Evolutionary conservation across 64 coral and sea anemone species (phyloP).

Genomic region (Dendronephthya gigantea): DNA sequence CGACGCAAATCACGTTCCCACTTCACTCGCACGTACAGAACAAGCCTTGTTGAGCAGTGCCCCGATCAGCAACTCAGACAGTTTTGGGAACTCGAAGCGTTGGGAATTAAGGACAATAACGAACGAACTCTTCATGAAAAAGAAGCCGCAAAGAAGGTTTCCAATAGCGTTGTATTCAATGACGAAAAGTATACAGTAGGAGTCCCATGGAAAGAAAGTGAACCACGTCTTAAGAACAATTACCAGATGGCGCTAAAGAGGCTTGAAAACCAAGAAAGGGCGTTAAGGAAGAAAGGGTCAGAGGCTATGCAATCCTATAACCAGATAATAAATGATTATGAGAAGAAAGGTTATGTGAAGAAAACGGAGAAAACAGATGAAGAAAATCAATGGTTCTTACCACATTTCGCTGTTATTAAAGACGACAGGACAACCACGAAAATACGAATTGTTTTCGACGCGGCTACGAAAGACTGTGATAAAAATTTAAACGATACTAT

Average conservation of each 20-base stretch:
- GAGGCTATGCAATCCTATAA: conserved; percentile 20
- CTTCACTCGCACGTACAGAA: conserved; percentile 30
- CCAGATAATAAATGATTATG: no score
- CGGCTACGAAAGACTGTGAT: not conserved
- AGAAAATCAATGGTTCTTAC: conserved; percentile 28
- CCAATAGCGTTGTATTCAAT: not conserved
- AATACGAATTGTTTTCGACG: conserved; percentile 31
- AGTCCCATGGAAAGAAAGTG: conserved; percentile 36
- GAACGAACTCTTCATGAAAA: conserved; percentile 25
- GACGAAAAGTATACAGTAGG: conserved; percentile 20
- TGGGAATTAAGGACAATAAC: conserved; percentile 32
- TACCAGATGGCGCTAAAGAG: conserved; percentile 7
- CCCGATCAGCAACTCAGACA: not conserved
- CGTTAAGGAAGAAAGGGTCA: not conserved
- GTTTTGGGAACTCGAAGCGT: conserved; percentile 30
- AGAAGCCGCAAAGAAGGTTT: not conserved
- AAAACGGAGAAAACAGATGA: not conserved
- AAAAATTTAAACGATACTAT: conserved; percentile 31
- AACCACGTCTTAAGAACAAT: conserved; percentile 41
- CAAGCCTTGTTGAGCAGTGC: not conserved
- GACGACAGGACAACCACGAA: conserved; percentile 10
- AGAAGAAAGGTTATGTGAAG: conserved; percentile 34
- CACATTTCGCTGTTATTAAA: conserved; percentile 15
- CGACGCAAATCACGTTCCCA: conserved; percentile 28
- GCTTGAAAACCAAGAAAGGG: conserved; percentile 27